These are phyloP conservation scores for Dorcus parallelipipedus DNA, from an alignment of 2,888 invertebrate genomes.

Conservation along the genomic window DNA sequence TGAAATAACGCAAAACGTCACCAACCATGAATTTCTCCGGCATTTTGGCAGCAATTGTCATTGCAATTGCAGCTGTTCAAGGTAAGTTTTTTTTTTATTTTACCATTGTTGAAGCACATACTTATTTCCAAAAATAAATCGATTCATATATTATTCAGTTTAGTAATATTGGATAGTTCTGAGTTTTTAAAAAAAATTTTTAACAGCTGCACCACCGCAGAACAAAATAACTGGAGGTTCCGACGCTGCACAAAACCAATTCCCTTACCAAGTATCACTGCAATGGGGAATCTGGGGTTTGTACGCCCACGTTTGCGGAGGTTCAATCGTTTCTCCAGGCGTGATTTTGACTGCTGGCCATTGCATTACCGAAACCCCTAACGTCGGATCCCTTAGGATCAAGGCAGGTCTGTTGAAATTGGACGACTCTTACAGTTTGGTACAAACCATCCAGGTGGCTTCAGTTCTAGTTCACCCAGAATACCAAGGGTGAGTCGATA, in stretches of 20 bases:
- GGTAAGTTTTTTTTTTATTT: too few species aligned
- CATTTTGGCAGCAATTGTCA: too few species aligned
- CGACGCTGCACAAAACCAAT: conserved; percentile 42
- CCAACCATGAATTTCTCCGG: too few species aligned
- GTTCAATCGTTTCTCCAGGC: conserved; percentile 45
- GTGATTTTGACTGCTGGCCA: conserved; percentile 52
- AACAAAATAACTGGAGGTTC: conserved; percentile 48
- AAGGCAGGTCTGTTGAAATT: conserved; percentile 30
- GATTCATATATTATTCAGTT: background rate
- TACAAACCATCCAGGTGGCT: conserved; percentile 20
- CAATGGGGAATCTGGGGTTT: conserved; percentile 12
- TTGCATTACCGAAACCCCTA: conserved; percentile 37
- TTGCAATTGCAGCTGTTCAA: too few species aligned
- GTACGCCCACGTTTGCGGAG: conserved; percentile 47
- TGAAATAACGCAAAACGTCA: too few species aligned
- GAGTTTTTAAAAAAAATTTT: background rate
- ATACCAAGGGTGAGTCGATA: conserved; percentile 24
- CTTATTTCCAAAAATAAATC: too few species aligned
- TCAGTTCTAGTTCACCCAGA: conserved; percentile 23
- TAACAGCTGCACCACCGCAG: conserved; percentile 2
- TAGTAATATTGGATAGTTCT: background rate
- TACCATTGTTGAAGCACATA: too few species aligned
- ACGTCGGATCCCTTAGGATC: conserved; percentile 12
- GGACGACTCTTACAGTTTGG: conserved; percentile 19
- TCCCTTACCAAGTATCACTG: conserved; percentile 48